Evolutionary conservation across 2,113 vertebrate genomes (phyloP).

Genomic region (Cisticola juncidis): DNA sequence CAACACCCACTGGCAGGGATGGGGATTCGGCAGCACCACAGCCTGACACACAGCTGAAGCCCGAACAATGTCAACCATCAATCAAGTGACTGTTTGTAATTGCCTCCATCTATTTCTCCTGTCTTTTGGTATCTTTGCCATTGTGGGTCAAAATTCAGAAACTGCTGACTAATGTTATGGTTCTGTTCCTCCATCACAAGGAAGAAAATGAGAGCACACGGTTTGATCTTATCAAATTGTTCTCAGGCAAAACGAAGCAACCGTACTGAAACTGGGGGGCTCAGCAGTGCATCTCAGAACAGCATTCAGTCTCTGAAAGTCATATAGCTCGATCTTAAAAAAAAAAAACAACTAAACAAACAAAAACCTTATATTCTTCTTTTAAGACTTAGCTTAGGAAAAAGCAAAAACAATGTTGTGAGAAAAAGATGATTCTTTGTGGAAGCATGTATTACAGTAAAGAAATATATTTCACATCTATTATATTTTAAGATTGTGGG

Average conservation of each 20-base stretch:
- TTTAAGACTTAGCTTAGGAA: background rate
- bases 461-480: background rate
- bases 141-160: constrained; percentile 76
- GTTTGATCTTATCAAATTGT: constrained; percentile 20
- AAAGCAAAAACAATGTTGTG: background rate
- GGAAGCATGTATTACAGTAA: background rate
- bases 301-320: background rate
- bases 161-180: constrained; percentile 77
- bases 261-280: background rate
- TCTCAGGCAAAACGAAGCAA: background rate
- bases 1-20: constrained; percentile 73
- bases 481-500: background rate
- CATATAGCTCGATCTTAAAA: background rate
- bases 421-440: background rate
- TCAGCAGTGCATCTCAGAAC: background rate
- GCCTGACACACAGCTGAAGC: constrained; percentile 71
- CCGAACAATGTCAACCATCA: constrained; percentile 82
- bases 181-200: constrained; percentile 37
- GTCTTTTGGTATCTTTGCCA: constrained; percentile 73
- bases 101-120: constrained; percentile 82
- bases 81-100: constrained; percentile 79
- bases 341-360: background rate
- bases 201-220: background rate
- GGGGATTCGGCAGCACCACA: constrained; percentile 69
- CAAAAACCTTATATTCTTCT: background rate